phyloP scores from a whole-genome alignment of 2,888 invertebrate genomes.

The Dryococelus australis region DNA sequence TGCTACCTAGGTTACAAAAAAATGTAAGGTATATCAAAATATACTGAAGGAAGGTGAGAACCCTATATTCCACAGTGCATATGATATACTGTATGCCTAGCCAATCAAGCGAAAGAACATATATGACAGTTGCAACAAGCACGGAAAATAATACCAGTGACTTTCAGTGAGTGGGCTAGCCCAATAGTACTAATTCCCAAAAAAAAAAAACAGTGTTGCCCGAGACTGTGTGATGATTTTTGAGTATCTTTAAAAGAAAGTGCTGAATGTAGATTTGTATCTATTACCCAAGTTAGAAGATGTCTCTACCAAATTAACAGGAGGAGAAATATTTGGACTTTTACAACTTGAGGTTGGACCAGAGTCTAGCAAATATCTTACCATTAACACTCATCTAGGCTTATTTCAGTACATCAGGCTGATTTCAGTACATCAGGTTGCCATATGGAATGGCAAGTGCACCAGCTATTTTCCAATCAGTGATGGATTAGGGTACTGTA shows the following conservation, averaged over 20 bases:
- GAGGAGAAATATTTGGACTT: slow-evolving; percentile 49
- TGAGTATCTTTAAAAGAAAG: slow-evolving; percentile 51
- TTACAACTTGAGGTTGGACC: not conserved
- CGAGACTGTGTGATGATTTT: slow-evolving; percentile 53
- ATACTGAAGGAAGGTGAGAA: too few species aligned
- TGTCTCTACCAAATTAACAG: slow-evolving; percentile 45
- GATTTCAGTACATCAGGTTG: not conserved
- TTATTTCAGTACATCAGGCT: not conserved
- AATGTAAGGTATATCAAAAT: too few species aligned
- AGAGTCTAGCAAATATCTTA: not conserved
- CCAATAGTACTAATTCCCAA: slow-evolving; percentile 51
- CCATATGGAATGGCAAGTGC: not conserved
- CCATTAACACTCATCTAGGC: not conserved
- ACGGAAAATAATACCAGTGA: too few species aligned
- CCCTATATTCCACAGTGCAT: too few species aligned
- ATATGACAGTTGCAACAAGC: too few species aligned
- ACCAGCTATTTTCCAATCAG: not conserved
- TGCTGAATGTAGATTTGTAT: slow-evolving; percentile 50
- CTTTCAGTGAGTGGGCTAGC: too few species aligned
- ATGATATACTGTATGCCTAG: too few species aligned
- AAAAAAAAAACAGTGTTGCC: slow-evolving; percentile 49
- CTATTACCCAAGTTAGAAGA: slow-evolving; percentile 49
- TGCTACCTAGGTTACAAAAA: too few species aligned
- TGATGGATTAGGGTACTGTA: not conserved
- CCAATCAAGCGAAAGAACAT: too few species aligned